Conservation (phyloP, 92 coral and sea anemone species). For the Epizoanthus fatuus region DNA sequence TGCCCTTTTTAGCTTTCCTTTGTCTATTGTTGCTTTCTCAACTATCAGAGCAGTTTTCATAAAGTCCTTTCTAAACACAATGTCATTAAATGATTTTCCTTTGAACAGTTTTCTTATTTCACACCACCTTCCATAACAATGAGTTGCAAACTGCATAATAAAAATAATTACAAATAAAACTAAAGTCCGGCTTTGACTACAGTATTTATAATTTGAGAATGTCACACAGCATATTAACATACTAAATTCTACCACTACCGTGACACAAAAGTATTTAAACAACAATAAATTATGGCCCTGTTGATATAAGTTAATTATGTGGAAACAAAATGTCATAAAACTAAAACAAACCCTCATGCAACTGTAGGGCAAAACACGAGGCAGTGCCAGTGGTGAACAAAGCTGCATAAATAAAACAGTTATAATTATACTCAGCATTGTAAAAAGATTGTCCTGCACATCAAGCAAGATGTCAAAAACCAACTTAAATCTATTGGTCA, state of each 20-base stretch:
- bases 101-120: background rate
- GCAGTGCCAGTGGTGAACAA: background rate
- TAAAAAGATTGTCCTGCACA: background rate
- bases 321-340: background rate
- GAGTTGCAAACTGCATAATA: background rate
- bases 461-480: slow-evolving; percentile 17
- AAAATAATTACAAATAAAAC: background rate
- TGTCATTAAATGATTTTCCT: background rate
- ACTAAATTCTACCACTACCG: background rate
- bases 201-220: no score
- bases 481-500: background rate
- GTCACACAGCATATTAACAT: background rate
- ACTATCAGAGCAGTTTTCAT: slow-evolving; percentile 13
- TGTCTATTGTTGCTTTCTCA: slow-evolving; percentile 51
- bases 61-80: slow-evolving; percentile 11
- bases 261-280: background rate
- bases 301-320: background rate
- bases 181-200: background rate
- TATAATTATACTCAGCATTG: background rate
- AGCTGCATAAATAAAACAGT: background rate
- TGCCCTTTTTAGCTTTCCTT: slow-evolving; percentile 49
- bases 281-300: background rate
- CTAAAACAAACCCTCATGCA: background rate
- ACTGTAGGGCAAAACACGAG: background rate
- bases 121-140: slow-evolving; percentile 13